phyloP scores from a whole-genome alignment of 1,140 invertebrate species.

The Trypoxylus dichotomus region DNA sequence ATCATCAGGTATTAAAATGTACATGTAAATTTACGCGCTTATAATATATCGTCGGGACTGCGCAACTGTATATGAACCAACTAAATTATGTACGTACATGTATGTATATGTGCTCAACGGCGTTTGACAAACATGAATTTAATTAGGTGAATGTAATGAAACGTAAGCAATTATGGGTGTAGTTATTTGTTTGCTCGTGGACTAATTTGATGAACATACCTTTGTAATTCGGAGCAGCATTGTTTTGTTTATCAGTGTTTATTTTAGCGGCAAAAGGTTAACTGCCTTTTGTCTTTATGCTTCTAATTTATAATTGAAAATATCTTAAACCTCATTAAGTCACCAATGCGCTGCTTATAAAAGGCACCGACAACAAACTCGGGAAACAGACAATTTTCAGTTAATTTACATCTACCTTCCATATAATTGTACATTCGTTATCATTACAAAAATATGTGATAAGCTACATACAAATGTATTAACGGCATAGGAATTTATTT shows the following conservation, averaged over 20 bases:
- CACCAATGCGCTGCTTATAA: background rate
- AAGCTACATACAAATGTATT: no score
- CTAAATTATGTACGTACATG: background rate
- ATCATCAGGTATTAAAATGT: background rate
- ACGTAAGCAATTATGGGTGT: background rate
- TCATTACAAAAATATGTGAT: no score
- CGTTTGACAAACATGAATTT: background rate
- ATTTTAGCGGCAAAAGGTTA: background rate
- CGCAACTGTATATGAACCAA: background rate
- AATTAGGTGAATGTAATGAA: conserved; percentile 3
- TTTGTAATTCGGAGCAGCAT: background rate
- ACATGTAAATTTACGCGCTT: background rate
- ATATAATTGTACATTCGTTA: no score
- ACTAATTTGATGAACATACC: background rate
- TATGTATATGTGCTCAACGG: background rate
- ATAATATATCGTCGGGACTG: background rate
- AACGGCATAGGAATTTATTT: no score
- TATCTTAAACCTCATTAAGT: background rate
- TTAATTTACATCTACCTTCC: no score
- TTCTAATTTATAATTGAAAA: background rate
- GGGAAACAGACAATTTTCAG: no score
- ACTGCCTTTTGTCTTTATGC: background rate
- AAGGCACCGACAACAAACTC: no score
- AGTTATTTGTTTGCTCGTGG: background rate
- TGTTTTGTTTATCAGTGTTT: background rate